phyloP scores from a whole-genome alignment of 2,888 invertebrate genomes.

The Limulus polyphemus region DNA sequence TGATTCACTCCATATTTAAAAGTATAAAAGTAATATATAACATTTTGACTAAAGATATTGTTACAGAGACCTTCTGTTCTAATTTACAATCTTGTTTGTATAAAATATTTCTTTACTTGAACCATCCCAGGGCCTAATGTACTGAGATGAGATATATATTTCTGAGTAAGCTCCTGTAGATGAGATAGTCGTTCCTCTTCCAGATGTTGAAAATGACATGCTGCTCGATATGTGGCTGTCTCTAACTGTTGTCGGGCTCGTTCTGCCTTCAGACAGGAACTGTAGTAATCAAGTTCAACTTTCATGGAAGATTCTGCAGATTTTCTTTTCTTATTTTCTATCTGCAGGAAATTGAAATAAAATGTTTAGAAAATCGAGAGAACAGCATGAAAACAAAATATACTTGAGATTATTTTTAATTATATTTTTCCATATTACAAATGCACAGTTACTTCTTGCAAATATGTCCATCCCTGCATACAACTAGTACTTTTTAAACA shows the following conservation, averaged over 20 bases:
- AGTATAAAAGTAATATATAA: too few relatives aligned
- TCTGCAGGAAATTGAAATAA: constrained; percentile 37
- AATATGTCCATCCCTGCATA: too few relatives aligned
- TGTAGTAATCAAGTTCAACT: constrained; percentile 86
- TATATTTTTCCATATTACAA: too few relatives aligned
- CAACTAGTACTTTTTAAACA: too few relatives aligned
- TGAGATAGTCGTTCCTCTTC: constrained; percentile 78
- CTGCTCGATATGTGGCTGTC: constrained; percentile 71
- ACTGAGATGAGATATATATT: constrained; percentile 35
- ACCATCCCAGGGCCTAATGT: constrained; percentile 53
- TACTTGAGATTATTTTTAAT: too few relatives aligned
- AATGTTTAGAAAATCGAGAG: too few relatives aligned
- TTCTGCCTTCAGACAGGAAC: constrained; percentile 78
- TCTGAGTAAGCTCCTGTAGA: constrained; percentile 53
- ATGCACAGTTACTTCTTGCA: too few relatives aligned
- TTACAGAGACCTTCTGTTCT: too few relatives aligned
- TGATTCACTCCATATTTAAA: too few relatives aligned
- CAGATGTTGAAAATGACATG: constrained; percentile 68
- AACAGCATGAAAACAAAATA: too few relatives aligned
- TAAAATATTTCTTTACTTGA: constrained; percentile 29
- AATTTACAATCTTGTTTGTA: too few relatives aligned
- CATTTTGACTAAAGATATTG: too few relatives aligned
- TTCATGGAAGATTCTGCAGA: constrained; percentile 80
- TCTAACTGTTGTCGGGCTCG: constrained; percentile 84
- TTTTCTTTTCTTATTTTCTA: constrained; percentile 76